These are phyloP conservation scores for Heliconius cydno DNA, from an alignment of 2,888 invertebrate species.

Conservation along the genomic window DNA sequence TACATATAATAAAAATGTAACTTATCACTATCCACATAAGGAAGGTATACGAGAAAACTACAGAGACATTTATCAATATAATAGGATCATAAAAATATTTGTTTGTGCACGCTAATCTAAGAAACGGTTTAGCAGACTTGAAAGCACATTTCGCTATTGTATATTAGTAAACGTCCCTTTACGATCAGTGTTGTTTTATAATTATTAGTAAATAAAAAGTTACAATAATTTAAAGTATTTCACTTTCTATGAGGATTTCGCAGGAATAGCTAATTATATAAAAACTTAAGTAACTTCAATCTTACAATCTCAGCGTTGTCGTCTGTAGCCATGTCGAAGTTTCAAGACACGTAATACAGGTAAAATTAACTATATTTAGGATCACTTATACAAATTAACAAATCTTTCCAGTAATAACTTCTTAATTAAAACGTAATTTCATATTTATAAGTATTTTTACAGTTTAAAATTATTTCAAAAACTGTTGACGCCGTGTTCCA, in stretches of 20 bases:
- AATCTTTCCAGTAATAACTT: neutral
- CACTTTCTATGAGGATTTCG: no score
- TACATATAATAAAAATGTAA: neutral
- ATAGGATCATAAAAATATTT: no score
- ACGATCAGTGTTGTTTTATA: no score
- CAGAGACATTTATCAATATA: neutral
- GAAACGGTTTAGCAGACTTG: neutral
- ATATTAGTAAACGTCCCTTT: no score
- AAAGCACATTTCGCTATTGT: no score
- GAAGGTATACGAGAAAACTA: neutral
- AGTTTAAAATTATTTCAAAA: neutral
- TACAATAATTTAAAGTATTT: no score
- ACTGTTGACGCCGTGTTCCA: neutral
- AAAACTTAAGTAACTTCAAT: slow-evolving; percentile 35
- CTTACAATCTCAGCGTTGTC: slow-evolving; percentile 70
- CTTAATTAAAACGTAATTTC: neutral
- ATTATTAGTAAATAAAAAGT: no score
- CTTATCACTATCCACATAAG: no score
- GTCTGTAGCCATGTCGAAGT: slow-evolving; percentile 50
- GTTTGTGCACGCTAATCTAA: neutral
- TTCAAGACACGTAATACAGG: neutral
- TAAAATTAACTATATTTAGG: neutral
- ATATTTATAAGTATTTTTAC: neutral
- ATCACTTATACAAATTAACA: neutral
- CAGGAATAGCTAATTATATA: no score